These are phyloP conservation scores for Psophia crepitans DNA, from an alignment of 2,113 vertebrate species.

Conservation along the genomic window DNA sequence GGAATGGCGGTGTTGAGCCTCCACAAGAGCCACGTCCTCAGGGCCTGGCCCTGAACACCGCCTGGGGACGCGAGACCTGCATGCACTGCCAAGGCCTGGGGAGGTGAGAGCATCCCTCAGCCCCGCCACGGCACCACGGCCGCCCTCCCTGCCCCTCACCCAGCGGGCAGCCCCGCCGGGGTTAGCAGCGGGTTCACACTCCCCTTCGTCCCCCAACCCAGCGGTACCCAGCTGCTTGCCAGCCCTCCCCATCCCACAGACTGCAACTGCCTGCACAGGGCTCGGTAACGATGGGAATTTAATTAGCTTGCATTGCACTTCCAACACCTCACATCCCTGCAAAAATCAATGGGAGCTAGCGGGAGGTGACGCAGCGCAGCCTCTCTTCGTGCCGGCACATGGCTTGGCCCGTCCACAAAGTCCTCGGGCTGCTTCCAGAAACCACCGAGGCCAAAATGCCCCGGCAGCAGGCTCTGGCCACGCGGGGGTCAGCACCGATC, in stretches of 20 bases:
- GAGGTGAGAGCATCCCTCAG: not conserved
- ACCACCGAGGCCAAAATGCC: not conserved
- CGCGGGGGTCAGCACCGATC: fast-evolving
- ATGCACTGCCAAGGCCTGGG: too few relatives aligned
- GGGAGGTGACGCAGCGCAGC: not conserved
- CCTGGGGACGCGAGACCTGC: fast-evolving
- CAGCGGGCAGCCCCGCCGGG: fast-evolving
- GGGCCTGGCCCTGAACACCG: not conserved
- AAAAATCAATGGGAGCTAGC: not conserved
- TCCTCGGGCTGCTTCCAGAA: not conserved
- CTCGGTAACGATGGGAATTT: not conserved
- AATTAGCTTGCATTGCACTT: not conserved
- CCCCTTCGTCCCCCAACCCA: not conserved
- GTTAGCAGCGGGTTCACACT: not conserved
- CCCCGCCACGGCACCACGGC: not conserved
- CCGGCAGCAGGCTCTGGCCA: fast-evolving
- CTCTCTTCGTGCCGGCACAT: fast-evolving
- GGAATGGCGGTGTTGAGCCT: not conserved
- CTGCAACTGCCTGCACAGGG: not conserved
- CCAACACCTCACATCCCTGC: not conserved
- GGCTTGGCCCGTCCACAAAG: not conserved
- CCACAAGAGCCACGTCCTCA: fast-evolving
- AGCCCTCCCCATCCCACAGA: not conserved
- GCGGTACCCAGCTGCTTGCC: not conserved
- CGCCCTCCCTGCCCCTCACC: not conserved